Base-by-base conservation (phyloP, 2,888 invertebrate genomes). In the Amiota mariae region DNA sequence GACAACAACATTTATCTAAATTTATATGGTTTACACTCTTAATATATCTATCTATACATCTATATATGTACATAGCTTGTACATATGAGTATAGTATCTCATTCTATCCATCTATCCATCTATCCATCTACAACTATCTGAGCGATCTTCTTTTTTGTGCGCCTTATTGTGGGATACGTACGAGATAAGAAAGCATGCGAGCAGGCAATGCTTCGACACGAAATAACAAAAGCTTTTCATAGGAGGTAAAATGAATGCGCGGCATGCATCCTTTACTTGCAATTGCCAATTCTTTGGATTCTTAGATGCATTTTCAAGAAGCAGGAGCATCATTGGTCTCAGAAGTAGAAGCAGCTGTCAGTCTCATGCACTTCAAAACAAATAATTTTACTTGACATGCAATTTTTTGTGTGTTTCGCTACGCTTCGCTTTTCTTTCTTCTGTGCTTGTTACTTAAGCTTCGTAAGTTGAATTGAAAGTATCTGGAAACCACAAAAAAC, bases 341-440 rank as follows among this genome's bases (percentile, higher is more conserved):
- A 68, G 66, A 54, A 54, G 54, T n/a, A 54, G 54, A n/a, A 12
- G 54, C 54, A 61, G 59, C 61, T 72, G 72, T 72, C 72, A 72
- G 66, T 13, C 66, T 46, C 56, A 72, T 54, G 64, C 66, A 54
- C 67, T 47, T 56, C 54, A 57, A 47, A 83, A 78, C 82, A 80
- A 78, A 79, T 81, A 82, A 86, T 79, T 85, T 82, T 79, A 80
- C 86, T 83, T 86, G 84, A 80, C 84, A 82, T 80, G 85, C 78
- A 80, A 80, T 79, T 83, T 83, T 84, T 77, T 79, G 36, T 36
- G 36, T n/a, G n/a, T 59, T 59, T 59, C 12, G 59, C 24, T 57
- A 4, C 57, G 57, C 59, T 13, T 18, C 24, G 59, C 59, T 59
- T 59, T 59, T 18, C 4, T 59, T n/a, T 59, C 20, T 59, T 15